Evolutionary conservation across 2,888 invertebrate species (phyloP), one percentile per base, ranked within the genome.

Genomic region (Autographa pulchrina): DNA sequence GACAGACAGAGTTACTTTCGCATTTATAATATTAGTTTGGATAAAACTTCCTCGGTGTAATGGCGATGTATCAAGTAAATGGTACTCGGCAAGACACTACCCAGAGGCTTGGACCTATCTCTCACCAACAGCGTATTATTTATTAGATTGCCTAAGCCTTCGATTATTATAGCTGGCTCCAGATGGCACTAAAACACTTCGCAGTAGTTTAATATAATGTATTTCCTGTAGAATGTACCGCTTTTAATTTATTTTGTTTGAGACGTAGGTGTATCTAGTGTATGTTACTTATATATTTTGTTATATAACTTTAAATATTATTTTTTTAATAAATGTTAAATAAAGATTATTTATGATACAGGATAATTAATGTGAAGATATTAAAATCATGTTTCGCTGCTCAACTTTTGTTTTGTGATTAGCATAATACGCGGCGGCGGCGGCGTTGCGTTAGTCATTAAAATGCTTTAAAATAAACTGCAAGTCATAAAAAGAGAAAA

Each of bases 401-500:
- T 60, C 56, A 73, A 84, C 75, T 82, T 84, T 82, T 76, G 76
- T 84, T 76, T 69, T 75, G 56, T 70, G 65, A 82, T 84, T 84
- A 77, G 80, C 83, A 84, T 82, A 79, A 71, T 82, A 72, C 67
- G 70, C 75, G 73, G 74, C 73, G 72, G 74, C 63, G 72, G 70
- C 74, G 73, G 73, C 63, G 72, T 65, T 69, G 72, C 66, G 68
- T 76, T 56, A 75, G 70, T 71, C 79, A 82, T 76, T 84, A 82
- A 72, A 84, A 82, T 72, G 77, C 72, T 79, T 75, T 71, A 71
- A 74, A 80, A 70, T 85, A 80, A 82, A 84, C 72, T 80, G 75
- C 85, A 85, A 80, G 83, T 83, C 77, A 85, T 85, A 83, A 85
- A 82, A 79, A 74, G 74, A 68, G 72, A 68, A 82, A 77, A 71